A percentile compares a stretch with the other conserved stretches of the same genome.
Conservation (phyloP, 2,797 vertebrate species). For the Argyrosomus regius region DNA sequence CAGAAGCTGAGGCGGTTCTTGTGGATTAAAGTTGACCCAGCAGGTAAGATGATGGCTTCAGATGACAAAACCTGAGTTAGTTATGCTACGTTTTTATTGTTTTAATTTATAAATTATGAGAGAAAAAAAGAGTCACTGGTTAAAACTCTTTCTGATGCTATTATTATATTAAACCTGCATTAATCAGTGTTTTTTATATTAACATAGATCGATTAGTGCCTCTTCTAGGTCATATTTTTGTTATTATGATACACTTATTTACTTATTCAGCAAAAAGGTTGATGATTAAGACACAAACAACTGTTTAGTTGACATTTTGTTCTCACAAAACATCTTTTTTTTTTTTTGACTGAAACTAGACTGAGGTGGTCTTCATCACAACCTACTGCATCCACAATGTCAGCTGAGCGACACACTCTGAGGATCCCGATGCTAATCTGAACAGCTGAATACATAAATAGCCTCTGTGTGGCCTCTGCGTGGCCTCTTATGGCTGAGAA, state of each 20-base stretch:
- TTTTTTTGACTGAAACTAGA: slow-evolving; percentile 16
- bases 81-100: background rate
- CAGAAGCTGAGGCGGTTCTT: background rate
- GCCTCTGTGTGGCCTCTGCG: background rate
- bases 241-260: too few relatives aligned
- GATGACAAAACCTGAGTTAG: background rate
- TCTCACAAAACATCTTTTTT: background rate
- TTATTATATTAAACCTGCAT: background rate
- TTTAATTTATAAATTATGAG: background rate
- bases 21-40: background rate
- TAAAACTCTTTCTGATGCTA: background rate
- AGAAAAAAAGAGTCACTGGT: background rate
- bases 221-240: background rate
- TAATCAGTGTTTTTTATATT: background rate
- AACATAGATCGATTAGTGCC: background rate
- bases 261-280: background rate
- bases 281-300: too few relatives aligned
- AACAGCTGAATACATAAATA: slow-evolving; percentile 57
- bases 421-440: slow-evolving; percentile 22
- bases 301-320: background rate
- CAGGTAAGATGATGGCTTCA: slow-evolving; percentile 36
- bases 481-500: slow-evolving; percentile 56
- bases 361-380: background rate
- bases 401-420: background rate
- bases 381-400: background rate